These are phyloP conservation scores for Listronotus oregonensis DNA, from an alignment of 1,140 invertebrate genomes.

Conservation along the genomic window DNA sequence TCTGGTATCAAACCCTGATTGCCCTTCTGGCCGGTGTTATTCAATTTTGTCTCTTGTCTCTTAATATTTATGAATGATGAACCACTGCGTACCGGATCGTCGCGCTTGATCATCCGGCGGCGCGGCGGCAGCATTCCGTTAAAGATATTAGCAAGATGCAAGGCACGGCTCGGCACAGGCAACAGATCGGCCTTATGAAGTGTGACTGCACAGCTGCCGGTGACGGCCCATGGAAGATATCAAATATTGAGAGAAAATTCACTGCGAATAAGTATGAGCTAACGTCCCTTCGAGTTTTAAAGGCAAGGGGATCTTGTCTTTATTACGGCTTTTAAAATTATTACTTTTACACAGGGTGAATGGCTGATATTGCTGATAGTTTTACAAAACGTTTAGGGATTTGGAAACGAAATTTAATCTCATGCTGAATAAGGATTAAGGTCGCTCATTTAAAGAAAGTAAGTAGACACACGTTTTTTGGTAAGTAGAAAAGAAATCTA, in stretches of 20 bases:
- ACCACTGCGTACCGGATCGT: constrained; percentile 24
- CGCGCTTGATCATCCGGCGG: constrained; percentile 39
- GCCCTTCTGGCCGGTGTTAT: no score
- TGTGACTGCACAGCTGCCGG: constrained; percentile 51
- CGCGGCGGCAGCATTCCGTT: constrained; percentile 26
- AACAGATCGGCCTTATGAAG: constrained; percentile 50
- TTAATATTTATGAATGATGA: not conserved
- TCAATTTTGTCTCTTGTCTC: no score
- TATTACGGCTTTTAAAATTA: constrained; percentile 33
- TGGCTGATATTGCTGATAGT: constrained; percentile 17
- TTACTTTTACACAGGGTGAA: constrained; percentile 30
- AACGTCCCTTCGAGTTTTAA: constrained; percentile 18
- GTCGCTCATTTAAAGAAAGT: no score
- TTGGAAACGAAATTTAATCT: no score
- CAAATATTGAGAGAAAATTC: constrained; percentile 50
- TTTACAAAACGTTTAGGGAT: no score
- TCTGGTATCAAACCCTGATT: no score
- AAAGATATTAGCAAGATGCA: constrained; percentile 49
- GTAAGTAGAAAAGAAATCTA: no score
- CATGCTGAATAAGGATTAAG: no score
- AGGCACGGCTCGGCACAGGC: constrained; percentile 33
- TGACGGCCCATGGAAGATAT: constrained; percentile 50
- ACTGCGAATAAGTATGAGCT: constrained; percentile 33
- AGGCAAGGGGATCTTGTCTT: constrained; percentile 27
- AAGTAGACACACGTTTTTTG: no score